phyloP scores from a whole-genome alignment of 2,113 vertebrate species.

The Cryptomyrus ogoouensis region DNA sequence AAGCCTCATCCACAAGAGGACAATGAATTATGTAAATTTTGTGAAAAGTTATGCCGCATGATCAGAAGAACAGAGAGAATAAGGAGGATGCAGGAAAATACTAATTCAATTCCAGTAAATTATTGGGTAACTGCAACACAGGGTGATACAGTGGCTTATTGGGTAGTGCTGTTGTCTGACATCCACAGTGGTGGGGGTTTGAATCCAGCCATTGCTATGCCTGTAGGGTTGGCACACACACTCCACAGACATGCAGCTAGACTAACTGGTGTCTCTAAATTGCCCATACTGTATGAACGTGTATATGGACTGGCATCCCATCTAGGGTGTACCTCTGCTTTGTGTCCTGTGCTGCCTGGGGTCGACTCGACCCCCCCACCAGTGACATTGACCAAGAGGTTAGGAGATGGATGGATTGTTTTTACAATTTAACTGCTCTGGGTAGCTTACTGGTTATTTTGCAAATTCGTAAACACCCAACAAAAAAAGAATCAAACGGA shows the following conservation, averaged over 20 bases:
- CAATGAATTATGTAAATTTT: constrained; percentile 6
- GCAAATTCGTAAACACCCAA: not conserved
- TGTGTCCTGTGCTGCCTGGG: not conserved
- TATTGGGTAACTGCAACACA: not conserved
- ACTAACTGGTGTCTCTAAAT: not conserved
- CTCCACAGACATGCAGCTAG: not conserved
- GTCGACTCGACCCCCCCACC: not conserved
- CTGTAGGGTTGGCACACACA: not conserved
- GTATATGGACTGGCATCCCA: not conserved
- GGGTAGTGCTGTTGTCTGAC: not conserved
- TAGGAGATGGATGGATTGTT: not conserved
- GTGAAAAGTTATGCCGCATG: constrained; percentile 6
- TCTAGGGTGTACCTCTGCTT: not conserved
- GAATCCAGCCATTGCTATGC: not conserved
- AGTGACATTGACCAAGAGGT: not conserved
- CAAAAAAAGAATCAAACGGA: not conserved
- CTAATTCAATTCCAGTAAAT: not conserved
- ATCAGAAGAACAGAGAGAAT: not conserved
- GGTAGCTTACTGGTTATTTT: not conserved
- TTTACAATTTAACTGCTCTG: not conserved
- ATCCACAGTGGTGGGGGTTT: not conserved
- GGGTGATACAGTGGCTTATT: not conserved
- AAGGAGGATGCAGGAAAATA: not conserved
- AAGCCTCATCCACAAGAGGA: not conserved
- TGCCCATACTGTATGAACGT: not conserved